These are phyloP conservation scores for Gallinago paraguaiae DNA, from an alignment of 2,113 vertebrate species.

Conservation along the genomic window DNA sequence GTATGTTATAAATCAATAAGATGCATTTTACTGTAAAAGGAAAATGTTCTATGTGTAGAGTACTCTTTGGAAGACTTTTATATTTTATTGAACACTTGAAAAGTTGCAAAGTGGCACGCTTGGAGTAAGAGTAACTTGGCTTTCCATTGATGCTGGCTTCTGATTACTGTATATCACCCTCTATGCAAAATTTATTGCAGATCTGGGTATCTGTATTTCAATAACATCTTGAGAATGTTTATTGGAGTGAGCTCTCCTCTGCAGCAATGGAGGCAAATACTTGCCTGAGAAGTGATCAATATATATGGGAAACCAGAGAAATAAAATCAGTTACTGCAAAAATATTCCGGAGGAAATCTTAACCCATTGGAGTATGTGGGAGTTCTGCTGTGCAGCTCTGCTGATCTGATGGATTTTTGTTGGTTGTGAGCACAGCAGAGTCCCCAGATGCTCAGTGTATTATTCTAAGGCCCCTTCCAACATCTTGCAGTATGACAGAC, in stretches of 20 bases:
- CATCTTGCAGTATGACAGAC: neutral
- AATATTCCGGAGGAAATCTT: neutral
- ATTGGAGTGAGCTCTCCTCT: neutral
- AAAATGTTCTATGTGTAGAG: constrained; percentile 21
- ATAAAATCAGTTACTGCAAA: neutral
- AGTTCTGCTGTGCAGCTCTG: neutral
- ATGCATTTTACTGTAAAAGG: constrained; percentile 63
- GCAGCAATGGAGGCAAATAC: neutral
- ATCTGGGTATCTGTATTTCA: neutral
- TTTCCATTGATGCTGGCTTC: constrained; percentile 4
- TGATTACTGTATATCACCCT: neutral
- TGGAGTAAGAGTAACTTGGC: neutral
- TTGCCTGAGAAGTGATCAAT: neutral
- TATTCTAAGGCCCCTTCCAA: neutral
- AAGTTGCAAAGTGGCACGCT: neutral
- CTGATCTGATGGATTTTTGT: neutral
- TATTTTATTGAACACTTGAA: constrained; percentile 39
- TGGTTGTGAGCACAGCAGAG: neutral
- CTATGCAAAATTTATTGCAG: constrained; percentile 9
- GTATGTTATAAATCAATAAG: constrained; percentile 71
- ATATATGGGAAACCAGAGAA: neutral
- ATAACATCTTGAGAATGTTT: neutral
- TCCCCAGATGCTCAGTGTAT: neutral
- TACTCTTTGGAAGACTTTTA: constrained; percentile 39
- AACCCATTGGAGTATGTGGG: fast-evolving